These are phyloP conservation scores for Pseudolycoriella hygida DNA, from an alignment of 2,888 invertebrate genomes.

Conservation along the genomic window DNA sequence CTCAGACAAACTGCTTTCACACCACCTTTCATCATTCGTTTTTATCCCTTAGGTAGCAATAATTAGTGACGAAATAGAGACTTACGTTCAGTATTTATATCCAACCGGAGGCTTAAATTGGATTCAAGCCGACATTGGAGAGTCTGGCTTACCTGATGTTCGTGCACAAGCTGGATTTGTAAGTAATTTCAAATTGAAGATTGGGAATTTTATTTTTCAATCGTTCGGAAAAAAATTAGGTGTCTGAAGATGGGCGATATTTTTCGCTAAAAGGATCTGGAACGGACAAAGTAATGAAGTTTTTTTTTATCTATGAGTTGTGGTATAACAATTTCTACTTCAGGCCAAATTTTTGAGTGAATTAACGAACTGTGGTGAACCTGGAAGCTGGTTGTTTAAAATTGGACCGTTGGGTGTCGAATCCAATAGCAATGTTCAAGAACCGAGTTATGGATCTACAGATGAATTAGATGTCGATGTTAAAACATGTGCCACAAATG, in stretches of 20 bases:
- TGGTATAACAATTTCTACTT: slow-evolving; percentile 7
- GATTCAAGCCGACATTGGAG: slow-evolving; percentile 65
- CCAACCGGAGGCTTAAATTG: slow-evolving; percentile 80
- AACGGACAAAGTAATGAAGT: slow-evolving; percentile 66
- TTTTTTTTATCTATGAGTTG: slow-evolving; percentile 5
- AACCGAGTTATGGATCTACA: slow-evolving; percentile 41
- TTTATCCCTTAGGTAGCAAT: slow-evolving; percentile 16
- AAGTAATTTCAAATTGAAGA: slow-evolving; percentile 20
- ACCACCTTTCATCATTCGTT: no score
- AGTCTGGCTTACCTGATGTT: slow-evolving; percentile 67
- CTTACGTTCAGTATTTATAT: slow-evolving; percentile 76
- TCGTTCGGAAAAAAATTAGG: no score
- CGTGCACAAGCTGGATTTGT: slow-evolving; percentile 84
- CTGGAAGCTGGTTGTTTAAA: slow-evolving; percentile 75
- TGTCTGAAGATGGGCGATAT: slow-evolving; percentile 59
- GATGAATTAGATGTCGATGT: slow-evolving; percentile 26
- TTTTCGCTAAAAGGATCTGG: slow-evolving; percentile 73
- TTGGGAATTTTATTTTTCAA: no score
- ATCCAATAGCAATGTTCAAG: slow-evolving; percentile 36
- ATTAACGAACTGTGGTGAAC: slow-evolving; percentile 67
- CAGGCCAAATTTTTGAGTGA: slow-evolving; percentile 36
- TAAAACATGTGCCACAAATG: slow-evolving; percentile 42
- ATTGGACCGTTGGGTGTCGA: slow-evolving; percentile 50
- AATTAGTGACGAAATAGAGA: slow-evolving; percentile 32
- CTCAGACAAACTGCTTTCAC: no score